Evolutionary conservation across 2,888 invertebrate genomes (phyloP), one percentile per base, ranked within the genome.

Genomic region (Petrolisthes manimaculis): DNA sequence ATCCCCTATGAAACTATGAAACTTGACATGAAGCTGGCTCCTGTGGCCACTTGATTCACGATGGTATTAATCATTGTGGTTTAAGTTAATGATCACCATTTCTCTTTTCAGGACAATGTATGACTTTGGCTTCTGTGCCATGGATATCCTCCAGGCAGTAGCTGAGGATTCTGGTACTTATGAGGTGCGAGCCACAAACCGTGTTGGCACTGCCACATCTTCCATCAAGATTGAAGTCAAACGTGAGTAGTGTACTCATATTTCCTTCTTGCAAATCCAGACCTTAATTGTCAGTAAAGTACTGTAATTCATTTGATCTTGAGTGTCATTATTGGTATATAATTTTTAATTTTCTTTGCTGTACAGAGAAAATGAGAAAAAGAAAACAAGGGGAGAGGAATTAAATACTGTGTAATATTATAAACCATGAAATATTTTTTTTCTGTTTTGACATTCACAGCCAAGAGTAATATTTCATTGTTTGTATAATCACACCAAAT

Each of bases 51-150:
- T 37, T 37, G 37, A 37, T 37, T 37, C 37, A 37, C 0, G 37
- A 37, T 37, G 9, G n/a, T 14, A n/a, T 18, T 67, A 18, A 18
- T 67, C n/a, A 18, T 67, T 67, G 12, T 67, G 14, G n/a, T 67
- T 67, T 12, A 67, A 67, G 12, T 24, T 12, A 18, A 71, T 71
- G 6, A 4, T 37, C 9, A 4, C 69, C n/a, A 21, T 81, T 79
- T 85, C 37, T 55, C 77, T 54, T 77, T n/a, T 51, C 94, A 95
- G 97, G 92, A 98, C 98, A 81, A 96, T 97, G 81, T 97, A 96
- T 92, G 99, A 99, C 93, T 99, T 99, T 93, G 99, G 99, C 79
- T 99, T 98, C 93, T 98, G 98, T 88, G 97, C 99, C 84, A 95
- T 99, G 91, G 99, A 99, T 93, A 97, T 99, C 90, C 94, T 98